Base-by-base conservation (phyloP, 2,888 invertebrate species). In the Lysandra bellargus region DNA sequence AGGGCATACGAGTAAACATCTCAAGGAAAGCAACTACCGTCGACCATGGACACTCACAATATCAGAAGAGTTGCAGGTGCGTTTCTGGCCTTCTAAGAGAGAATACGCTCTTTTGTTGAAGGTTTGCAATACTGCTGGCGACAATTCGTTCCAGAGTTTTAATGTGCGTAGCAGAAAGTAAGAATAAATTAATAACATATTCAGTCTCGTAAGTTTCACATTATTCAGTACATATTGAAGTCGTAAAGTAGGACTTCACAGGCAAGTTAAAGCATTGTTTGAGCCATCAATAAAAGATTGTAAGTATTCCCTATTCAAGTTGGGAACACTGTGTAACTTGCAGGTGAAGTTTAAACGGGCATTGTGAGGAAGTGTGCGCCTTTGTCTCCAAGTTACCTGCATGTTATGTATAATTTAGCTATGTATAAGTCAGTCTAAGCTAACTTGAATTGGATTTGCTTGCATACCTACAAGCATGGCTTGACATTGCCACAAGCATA, bases 271-370 rank as follows among this genome's bases (percentile, higher is more conserved):
- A 23, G 74, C 74, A 23, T 74, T 74, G 74, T 74, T 74, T 74
- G 74, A 74, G 17, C 40, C 23, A 74, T 74, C 44, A 74, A 74
- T 74, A 74, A 78, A 64, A 57, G 40, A 78, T 57, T 61, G 78
- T 61, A 40, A 61, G 61, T 89, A 87, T 89, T 88, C 88, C 30
- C 72, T 88, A 89, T 88, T 86, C 84, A 87, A 84, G 83, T 81
- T 83, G 83, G 82, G 84, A 86, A 85, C 80, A 81, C 81, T 83
- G 81, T 81, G 82, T 81, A 81, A 84, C 80, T 82, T 82, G 80
- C 79, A 80, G 82, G 80, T 80, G 77, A 81, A 83, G 81, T 83
- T 83, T 83, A 81, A 82, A 80, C 79, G 81, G 81, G 81, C 80
- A 82, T 82, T 82, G 81, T 83, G 81, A 81, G 81, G 82, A 81